These are phyloP conservation scores for Venturia canescens DNA, from an alignment of 1,140 invertebrate species.

Conservation along the genomic window DNA sequence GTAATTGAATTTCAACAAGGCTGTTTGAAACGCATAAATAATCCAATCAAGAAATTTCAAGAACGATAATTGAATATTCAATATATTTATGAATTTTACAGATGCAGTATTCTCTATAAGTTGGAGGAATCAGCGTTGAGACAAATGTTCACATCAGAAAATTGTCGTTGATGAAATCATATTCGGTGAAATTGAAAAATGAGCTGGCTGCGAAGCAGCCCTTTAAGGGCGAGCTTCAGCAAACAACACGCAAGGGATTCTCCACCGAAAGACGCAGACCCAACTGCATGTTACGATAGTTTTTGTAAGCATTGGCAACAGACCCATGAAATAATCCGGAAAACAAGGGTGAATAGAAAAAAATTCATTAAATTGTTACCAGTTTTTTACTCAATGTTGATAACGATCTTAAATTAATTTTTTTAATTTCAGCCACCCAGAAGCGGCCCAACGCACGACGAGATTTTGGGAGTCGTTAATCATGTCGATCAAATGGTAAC, in stretches of 20 bases:
- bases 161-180: constrained; percentile 24
- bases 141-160: neutral
- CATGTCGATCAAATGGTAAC: constrained; percentile 95
- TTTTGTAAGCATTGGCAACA: constrained; percentile 98
- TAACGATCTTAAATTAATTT: neutral
- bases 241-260: constrained; percentile 73
- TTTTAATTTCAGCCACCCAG: constrained; percentile 69
- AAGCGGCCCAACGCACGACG: constrained; percentile 83
- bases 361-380: constrained; percentile 2
- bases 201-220: constrained; percentile 83
- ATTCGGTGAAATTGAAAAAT: constrained; percentile 69
- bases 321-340: constrained; percentile 88
- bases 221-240: constrained; percentile 79
- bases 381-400: neutral
- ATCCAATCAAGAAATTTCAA: too few relatives aligned
- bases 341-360: constrained; percentile 78
- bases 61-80: too few relatives aligned
- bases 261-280: constrained; percentile 81
- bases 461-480: constrained; percentile 92
- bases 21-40: too few relatives aligned
- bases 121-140: neutral
- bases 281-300: constrained; percentile 91
- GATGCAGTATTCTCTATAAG: neutral
- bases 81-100: neutral
- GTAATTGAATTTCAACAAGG: too few relatives aligned